A percentile compares a stretch with the other conserved stretches of the same genome.
Evolutionary conservation across 2,797 vertebrate species (phyloP).

Genomic region (Podarcis lilfordi): DNA sequence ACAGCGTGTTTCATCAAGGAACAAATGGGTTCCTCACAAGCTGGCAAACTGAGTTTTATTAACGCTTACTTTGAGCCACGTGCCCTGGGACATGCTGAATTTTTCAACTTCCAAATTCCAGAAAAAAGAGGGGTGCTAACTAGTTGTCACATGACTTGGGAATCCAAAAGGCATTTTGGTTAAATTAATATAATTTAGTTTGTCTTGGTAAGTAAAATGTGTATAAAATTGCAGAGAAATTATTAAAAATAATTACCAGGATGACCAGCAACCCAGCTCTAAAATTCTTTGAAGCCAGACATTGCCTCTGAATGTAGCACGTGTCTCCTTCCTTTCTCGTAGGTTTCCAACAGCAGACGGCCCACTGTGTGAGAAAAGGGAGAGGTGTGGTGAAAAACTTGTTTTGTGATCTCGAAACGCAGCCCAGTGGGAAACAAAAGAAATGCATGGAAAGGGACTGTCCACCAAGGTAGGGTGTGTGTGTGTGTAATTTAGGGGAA

Average conservation of each 20-base stretch:
- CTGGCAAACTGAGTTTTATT: not conserved
- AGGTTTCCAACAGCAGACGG: conserved; percentile 88
- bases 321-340: not conserved
- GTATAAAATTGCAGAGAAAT: too few species aligned
- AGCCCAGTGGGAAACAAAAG: conserved; percentile 83
- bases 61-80: not conserved
- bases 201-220: too few species aligned
- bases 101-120: too few species aligned
- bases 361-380: conserved; percentile 84
- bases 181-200: too few species aligned
- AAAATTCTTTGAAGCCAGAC: not conserved
- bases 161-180: too few species aligned
- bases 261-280: not conserved
- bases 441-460: conserved; percentile 91
- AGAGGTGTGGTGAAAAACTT: conserved; percentile 85
- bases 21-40: not conserved
- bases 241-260: too few species aligned
- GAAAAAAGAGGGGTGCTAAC: too few species aligned
- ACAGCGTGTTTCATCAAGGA: not conserved
- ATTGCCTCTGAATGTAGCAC: not conserved
- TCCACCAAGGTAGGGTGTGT: conserved; percentile 84
- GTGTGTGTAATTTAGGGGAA: too few species aligned
- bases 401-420: conserved; percentile 84
- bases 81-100: not conserved
- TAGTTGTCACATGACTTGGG: too few species aligned